Evolutionary conservation across 2,888 invertebrate genomes (phyloP).

Genomic region (Phaedon cochleariae): DNA sequence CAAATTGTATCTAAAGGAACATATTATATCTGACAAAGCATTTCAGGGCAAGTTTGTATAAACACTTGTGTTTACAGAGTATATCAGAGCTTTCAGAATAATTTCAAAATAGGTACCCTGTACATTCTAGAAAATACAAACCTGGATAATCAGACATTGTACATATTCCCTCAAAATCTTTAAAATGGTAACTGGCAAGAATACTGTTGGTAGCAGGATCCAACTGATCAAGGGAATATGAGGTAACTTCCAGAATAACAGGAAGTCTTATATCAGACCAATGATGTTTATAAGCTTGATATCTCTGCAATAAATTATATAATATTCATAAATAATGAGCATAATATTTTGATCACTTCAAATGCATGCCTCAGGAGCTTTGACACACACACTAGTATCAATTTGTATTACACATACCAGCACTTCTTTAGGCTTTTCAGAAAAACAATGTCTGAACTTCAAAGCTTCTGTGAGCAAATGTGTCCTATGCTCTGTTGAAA

Average conservation of each 20-base stretch:
- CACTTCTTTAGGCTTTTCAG: constrained; percentile 81
- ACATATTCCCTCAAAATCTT: constrained; percentile 83
- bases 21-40: too few relatives aligned
- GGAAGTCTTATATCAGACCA: constrained; percentile 95
- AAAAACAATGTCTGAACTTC: constrained; percentile 79
- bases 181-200: constrained; percentile 84
- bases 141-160: constrained; percentile 88
- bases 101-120: too few relatives aligned
- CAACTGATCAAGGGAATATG: constrained; percentile 89
- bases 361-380: too few relatives aligned
- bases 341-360: not conserved
- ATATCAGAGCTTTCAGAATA: too few relatives aligned
- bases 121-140: constrained; percentile 26
- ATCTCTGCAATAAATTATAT: constrained; percentile 60
- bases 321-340: not conserved
- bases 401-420: constrained; percentile 67
- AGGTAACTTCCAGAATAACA: constrained; percentile 89
- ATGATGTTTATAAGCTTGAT: constrained; percentile 92
- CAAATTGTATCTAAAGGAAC: too few relatives aligned
- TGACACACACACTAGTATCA: too few relatives aligned
- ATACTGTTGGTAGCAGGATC: constrained; percentile 86
- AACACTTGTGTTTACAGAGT: too few relatives aligned
- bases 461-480: constrained; percentile 93
- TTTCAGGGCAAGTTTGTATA: too few relatives aligned
- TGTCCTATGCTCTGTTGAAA: constrained; percentile 94